phyloP scores from a whole-genome alignment of 2,888 invertebrate genomes.

The Formica aserva region DNA sequence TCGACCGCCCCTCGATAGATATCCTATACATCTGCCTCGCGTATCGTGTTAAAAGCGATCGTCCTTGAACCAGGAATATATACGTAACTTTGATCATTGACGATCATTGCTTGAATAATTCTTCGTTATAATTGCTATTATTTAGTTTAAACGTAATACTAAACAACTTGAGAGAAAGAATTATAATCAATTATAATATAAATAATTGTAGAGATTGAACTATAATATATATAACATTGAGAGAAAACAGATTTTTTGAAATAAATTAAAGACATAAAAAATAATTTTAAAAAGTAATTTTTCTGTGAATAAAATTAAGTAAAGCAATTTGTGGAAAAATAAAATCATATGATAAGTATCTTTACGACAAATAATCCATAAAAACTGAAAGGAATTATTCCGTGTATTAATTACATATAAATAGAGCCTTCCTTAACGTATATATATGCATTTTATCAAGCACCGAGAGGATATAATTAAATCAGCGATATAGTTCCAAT shows the following conservation, averaged over 20 bases:
- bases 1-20: slow-evolving; percentile 43
- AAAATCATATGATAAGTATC: not conserved
- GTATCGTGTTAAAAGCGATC: slow-evolving; percentile 18
- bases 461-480: slow-evolving; percentile 26
- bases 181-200: not conserved
- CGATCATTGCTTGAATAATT: not conserved
- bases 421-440: not conserved
- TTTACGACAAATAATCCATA: not conserved
- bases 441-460: slow-evolving; percentile 1
- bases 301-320: not conserved
- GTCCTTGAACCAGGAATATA: not conserved
- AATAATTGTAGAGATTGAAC: not conserved
- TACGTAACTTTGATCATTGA: not conserved
- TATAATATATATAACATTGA: not conserved
- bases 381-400: not conserved
- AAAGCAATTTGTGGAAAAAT: not conserved
- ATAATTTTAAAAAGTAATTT: not conserved
- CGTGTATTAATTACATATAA: slow-evolving; percentile 14
- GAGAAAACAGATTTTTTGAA: not conserved
- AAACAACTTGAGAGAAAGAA: not conserved
- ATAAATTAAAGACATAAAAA: not conserved
- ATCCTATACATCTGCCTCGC: not conserved
- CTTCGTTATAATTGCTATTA: not conserved
- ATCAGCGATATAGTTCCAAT: slow-evolving; percentile 30
- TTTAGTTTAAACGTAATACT: not conserved